Evolutionary conservation across 1,140 invertebrate species (phyloP).

Genomic region (Solen grandis): DNA sequence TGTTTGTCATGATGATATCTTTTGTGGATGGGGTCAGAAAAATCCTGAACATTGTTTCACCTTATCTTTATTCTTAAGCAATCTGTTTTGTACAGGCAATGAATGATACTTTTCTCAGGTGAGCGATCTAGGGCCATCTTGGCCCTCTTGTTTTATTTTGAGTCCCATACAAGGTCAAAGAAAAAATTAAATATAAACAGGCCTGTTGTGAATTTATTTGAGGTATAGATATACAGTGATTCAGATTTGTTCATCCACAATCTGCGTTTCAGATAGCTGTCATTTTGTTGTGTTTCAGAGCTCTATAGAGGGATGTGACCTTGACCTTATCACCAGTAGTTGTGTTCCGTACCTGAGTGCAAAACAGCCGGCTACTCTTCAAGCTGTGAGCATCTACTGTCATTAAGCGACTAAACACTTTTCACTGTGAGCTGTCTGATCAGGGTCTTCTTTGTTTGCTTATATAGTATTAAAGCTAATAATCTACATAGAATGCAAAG

Average conservation of each 20-base stretch:
- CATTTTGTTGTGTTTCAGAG: slow-evolving; percentile 61
- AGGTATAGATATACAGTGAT: no score
- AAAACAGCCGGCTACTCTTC: slow-evolving; percentile 64
- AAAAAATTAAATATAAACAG: neutral
- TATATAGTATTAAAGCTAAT: neutral
- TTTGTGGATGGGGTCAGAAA: no score
- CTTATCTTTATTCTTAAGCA: no score
- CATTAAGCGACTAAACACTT: no score
- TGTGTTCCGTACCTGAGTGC: slow-evolving; percentile 70
- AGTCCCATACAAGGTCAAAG: neutral
- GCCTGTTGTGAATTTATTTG: no score
- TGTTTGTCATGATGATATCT: neutral
- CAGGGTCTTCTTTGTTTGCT: neutral
- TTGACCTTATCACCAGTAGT: slow-evolving; percentile 58
- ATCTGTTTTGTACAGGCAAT: no score
- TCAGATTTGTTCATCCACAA: no score
- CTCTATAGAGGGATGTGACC: slow-evolving; percentile 56
- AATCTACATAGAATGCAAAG: neutral
- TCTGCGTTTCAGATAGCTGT: no score
- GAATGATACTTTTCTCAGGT: no score
- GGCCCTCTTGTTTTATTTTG: no score
- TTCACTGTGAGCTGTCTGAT: neutral
- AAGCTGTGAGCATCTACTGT: slow-evolving; percentile 64
- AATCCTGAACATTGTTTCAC: no score
- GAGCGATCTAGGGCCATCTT: no score